These are phyloP conservation scores for Eupithecia insigniata DNA, from an alignment of 2,888 invertebrate species.

Conservation along the genomic window DNA sequence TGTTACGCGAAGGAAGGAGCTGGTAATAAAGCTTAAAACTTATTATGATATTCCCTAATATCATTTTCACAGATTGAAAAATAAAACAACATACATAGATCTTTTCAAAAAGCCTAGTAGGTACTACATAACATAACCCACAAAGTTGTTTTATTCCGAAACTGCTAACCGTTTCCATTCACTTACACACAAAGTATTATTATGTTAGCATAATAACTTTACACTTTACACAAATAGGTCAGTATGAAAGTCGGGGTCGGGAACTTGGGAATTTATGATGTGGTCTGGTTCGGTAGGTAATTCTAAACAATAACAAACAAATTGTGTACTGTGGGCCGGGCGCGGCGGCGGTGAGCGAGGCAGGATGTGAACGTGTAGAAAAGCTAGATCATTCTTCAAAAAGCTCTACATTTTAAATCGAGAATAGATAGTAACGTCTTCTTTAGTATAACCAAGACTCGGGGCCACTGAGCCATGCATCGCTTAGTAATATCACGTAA, in stretches of 20 bases:
- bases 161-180: slow-evolving; percentile 34
- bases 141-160: slow-evolving; percentile 20
- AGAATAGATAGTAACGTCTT: not conserved
- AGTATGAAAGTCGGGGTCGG: slow-evolving; percentile 64
- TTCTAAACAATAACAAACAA: slow-evolving; percentile 76
- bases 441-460: not conserved
- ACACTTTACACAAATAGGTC: slow-evolving; percentile 63
- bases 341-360: slow-evolving; percentile 47
- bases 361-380: slow-evolving; percentile 9
- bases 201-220: slow-evolving; percentile 56
- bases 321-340: slow-evolving; percentile 55
- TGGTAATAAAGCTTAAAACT: not conserved
- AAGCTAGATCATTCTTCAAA: slow-evolving; percentile 19
- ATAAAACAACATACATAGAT: not conserved
- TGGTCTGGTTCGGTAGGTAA: slow-evolving; percentile 70
- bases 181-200: slow-evolving; percentile 42
- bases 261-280: slow-evolving; percentile 72
- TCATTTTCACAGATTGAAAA: not conserved
- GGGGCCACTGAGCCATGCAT: not conserved
- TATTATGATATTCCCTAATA: not conserved
- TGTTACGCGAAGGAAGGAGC: not conserved
- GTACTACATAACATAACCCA: not conserved
- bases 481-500: too few species aligned
- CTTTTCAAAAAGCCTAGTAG: not conserved
- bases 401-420: not conserved